Base-by-base conservation (phyloP, 2,797 vertebrate species). In the Poeciliopsis presidionis region DNA sequence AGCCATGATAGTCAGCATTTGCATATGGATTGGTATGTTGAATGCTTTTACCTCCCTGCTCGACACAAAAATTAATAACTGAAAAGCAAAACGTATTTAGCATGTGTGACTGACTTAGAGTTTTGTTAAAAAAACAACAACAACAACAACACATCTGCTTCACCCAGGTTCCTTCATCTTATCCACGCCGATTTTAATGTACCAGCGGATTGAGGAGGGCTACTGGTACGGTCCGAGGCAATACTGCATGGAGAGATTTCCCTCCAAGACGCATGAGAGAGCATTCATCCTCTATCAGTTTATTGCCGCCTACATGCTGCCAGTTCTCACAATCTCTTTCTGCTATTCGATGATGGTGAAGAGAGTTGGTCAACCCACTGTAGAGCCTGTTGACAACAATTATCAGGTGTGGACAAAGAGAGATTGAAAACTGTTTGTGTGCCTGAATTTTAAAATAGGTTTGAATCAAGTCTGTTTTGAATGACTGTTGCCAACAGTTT, bases 271-370 rank as follows among this genome's bases (percentile, higher is more conserved):
- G 2, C 95, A 96, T 3, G 95, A 96, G 88, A 94, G 93, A 79
- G 96, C 95, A 33, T 96, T 96, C 83, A 96, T 96, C 84, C 94
- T 96, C n/a, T 96, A 96, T 90, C 96, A 96, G 91, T 96, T 96
- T 61, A 95, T 96, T 49, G 94, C 96, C 7, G 96, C 95, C 74
- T 96, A 96, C 87, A 89, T 96, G 47, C 92, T 96, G 72, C 96
- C 96, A 1, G 95, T 96, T 69, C 92, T 96, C 82, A 96, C 96
- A 20, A 96, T 96, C 84, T 95, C 96, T 46, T 95, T 96, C 88
- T 96, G 96, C 93, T 96, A 96, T 87, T 94, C 95, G 43, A 93
- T 96, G 80, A 96, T 96, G 95, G 91, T 96, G 81, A 96, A 96
- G 91, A 85, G 96, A 57, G 95, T 96, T 12, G 96, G 96, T 7